phyloP scores from a whole-genome alignment of 37 sponge, comb jelly and placozoan genomes.

The Crambe crambe region DNA sequence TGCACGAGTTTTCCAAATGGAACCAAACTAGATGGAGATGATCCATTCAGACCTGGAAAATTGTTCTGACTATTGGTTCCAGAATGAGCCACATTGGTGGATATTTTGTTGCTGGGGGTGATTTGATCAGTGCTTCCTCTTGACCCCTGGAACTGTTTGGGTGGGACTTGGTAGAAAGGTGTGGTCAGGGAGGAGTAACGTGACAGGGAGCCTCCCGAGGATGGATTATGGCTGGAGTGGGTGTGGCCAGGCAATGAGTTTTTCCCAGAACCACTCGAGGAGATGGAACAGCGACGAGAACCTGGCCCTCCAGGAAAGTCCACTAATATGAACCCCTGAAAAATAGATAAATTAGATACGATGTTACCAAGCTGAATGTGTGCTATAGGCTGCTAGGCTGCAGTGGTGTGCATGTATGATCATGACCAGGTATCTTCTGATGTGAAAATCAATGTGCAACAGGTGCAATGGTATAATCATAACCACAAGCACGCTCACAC shows the following conservation, averaged over 20 bases:
- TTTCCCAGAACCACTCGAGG: neutral
- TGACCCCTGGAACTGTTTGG: neutral
- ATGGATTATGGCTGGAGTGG: slow-evolving; percentile 22
- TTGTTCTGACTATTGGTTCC: slow-evolving; percentile 3
- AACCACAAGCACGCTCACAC: too few species aligned
- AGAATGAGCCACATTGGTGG: neutral
- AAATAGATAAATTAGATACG: too few species aligned
- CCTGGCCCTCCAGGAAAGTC: slow-evolving; percentile 25
- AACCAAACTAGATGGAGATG: slow-evolving; percentile 2
- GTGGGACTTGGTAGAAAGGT: slow-evolving; percentile 47
- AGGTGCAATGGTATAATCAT: too few species aligned
- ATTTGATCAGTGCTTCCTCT: neutral
- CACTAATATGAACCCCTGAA: slow-evolving; percentile 61
- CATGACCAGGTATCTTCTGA: too few species aligned
- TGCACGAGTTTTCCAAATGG: slow-evolving; percentile 10
- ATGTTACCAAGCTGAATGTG: too few species aligned
- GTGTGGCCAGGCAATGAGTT: neutral
- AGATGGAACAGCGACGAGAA: neutral
- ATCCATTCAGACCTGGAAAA: neutral
- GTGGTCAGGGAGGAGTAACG: slow-evolving; percentile 35
- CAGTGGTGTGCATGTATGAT: too few species aligned
- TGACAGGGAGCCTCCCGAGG: slow-evolving; percentile 34
- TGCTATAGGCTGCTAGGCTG: too few species aligned
- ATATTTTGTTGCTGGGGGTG: neutral
- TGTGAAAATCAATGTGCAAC: too few species aligned